Conservation (phyloP, 2,113 vertebrate genomes). For the Nannospalax galili region DNA sequence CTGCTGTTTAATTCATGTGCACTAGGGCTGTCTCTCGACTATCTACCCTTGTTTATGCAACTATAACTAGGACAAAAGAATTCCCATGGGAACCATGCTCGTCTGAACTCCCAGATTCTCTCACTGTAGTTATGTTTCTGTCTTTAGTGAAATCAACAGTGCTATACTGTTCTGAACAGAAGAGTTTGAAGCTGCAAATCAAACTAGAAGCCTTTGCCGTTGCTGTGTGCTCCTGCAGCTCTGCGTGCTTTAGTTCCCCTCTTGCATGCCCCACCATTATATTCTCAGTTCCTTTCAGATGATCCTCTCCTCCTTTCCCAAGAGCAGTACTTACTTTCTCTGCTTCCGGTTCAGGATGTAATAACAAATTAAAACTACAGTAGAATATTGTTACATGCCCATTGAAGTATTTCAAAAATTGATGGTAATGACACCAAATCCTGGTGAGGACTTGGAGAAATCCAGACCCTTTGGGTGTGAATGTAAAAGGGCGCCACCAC, state of each 20-base stretch:
- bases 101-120: neutral
- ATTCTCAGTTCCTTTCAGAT: slow-evolving; percentile 26
- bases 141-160: neutral
- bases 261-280: neutral
- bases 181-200: neutral
- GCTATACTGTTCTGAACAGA: neutral
- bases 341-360: neutral
- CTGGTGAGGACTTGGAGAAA: neutral
- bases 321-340: neutral
- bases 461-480: neutral
- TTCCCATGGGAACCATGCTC: neutral
- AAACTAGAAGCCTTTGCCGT: neutral
- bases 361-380: slow-evolving; percentile 19
- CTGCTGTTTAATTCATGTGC: neutral
- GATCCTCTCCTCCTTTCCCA: neutral
- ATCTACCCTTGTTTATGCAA: neutral
- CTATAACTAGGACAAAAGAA: slow-evolving; percentile 34
- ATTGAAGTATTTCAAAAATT: neutral
- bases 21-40: neutral
- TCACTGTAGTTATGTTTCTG: neutral
- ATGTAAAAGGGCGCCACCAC: neutral
- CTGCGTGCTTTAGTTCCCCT: neutral
- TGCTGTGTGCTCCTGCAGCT: neutral
- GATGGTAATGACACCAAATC: neutral
- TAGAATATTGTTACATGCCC: neutral